A percentile compares a stretch with the other conserved stretches of the same genome.
Conservation (phyloP, 2,888 invertebrate species). For the Ctenicera cuprea region DNA sequence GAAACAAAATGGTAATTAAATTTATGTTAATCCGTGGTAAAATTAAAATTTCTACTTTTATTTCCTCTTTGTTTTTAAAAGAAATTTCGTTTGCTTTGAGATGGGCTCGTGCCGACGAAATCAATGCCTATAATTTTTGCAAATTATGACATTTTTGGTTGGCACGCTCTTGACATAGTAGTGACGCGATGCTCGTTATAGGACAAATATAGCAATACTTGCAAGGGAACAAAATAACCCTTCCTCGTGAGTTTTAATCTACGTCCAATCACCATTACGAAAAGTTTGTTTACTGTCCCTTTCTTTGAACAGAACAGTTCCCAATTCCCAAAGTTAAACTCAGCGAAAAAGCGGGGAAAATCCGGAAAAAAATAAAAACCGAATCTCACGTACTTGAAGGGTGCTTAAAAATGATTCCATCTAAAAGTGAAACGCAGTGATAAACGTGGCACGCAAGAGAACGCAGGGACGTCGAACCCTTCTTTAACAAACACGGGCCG, state of each 20-base stretch:
- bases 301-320: neutral
- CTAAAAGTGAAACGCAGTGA: conserved; percentile 30
- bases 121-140: too few relatives aligned
- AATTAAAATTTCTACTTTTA: too few relatives aligned
- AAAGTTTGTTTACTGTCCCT: too few relatives aligned
- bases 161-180: too few relatives aligned
- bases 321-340: conserved; percentile 12
- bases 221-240: too few relatives aligned
- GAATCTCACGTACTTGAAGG: neutral
- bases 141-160: too few relatives aligned
- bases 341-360: conserved; percentile 4
- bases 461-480: conserved; percentile 32
- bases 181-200: too few relatives aligned
- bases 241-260: too few relatives aligned
- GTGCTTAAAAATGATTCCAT: conserved; percentile 20
- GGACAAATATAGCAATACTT: too few relatives aligned
- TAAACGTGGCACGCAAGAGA: conserved; percentile 35
- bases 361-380: neutral
- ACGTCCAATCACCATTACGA: neutral
- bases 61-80: too few relatives aligned
- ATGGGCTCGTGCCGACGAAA: too few relatives aligned
- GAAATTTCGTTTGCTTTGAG: too few relatives aligned
- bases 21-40: neutral
- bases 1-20: neutral
- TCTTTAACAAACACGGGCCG: conserved; percentile 41